Evolutionary conservation across 2,888 invertebrate genomes (phyloP), one percentile per base, ranked within the genome.

Genomic region (Nudaria mundana): DNA sequence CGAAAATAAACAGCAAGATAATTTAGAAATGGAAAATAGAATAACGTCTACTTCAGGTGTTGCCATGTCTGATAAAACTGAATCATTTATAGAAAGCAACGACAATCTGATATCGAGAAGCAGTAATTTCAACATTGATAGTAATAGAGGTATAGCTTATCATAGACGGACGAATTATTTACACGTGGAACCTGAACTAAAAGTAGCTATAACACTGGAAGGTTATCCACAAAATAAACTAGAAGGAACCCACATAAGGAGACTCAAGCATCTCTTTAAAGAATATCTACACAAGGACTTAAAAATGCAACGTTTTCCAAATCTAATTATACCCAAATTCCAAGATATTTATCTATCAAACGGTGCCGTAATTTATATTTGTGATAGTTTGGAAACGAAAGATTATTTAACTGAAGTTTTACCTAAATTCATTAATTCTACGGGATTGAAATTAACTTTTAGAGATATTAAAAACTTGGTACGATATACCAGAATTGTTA

Each of bases 371-470:
- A 82, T 87, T 23, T 87, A 86, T 40, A 71, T 87, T 14, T 86
- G 86, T 68, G 85, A 87, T 54, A 82, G 84, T 65, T 58, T 87
- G 31, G 86, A 87, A 59, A 84, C 84, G 3, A 86, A 76, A 48
- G 84, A 86, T 30, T 87, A 87, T 50, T 59, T 87, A 6, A 70
- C 63, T 0, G 84, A 84, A 37, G 55, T 83, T 7, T 47, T 87
- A 12, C 79, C 84, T 0, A 86, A 82, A 44, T 81, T 86, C 15
- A 67, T 82, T 3, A 76, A 76, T 23, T 78, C 82, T 0, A 86
- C 85, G 1, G 80, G 84, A 0, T 53, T 86, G 13, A 84, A 81
- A 53, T 52, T 87, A 3, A 66, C 63, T 0, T 83, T 86, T 58
- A 76, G 74, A 38, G 76, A 84, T 45, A 67, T 86, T 1, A 78